phyloP scores from a whole-genome alignment of 2,888 invertebrate species.

The Heliconius erato region DNA sequence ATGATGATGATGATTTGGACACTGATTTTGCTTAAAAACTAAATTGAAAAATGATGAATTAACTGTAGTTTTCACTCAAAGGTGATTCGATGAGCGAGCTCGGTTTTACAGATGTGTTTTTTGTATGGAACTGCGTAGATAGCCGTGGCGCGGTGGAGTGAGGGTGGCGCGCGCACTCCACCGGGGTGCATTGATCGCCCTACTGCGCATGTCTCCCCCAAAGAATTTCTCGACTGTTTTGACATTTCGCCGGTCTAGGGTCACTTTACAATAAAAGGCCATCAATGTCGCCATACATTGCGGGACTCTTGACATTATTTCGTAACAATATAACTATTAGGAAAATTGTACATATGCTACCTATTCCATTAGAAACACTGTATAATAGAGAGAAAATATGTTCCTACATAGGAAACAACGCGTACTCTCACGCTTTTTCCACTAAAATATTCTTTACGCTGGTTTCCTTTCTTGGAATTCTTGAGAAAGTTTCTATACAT shows the following conservation, averaged over 20 bases:
- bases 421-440: conserved; percentile 58
- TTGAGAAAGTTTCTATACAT: conserved; percentile 40
- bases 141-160: conserved; percentile 61
- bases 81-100: conserved; percentile 67
- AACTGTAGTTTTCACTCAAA: conserved; percentile 67
- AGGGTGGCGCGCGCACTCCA: conserved; percentile 80
- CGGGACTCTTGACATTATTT: conserved; percentile 54
- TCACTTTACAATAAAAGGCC: conserved; percentile 50
- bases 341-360: conserved; percentile 28
- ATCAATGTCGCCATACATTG: conserved; percentile 47
- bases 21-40: conserved; percentile 56
- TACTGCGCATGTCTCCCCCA: conserved; percentile 77
- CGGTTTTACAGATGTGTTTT: conserved; percentile 71
- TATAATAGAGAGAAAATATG: conserved; percentile 26
- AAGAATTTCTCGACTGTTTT: conserved; percentile 70
- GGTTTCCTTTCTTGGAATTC: conserved; percentile 43
- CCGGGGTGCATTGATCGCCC: conserved; percentile 82
- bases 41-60: conserved; percentile 46
- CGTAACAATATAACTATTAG: conserved; percentile 40
- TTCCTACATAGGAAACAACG: conserved; percentile 33
- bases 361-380: conserved; percentile 21
- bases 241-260: conserved; percentile 65
- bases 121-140: conserved; percentile 82
- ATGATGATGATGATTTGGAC: conserved; percentile 58
- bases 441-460: conserved; percentile 49